Evolutionary conservation across 2,113 vertebrate species (phyloP), one percentile per base, ranked within the genome.

Genomic region (Syngnathoides biaculeatus): DNA sequence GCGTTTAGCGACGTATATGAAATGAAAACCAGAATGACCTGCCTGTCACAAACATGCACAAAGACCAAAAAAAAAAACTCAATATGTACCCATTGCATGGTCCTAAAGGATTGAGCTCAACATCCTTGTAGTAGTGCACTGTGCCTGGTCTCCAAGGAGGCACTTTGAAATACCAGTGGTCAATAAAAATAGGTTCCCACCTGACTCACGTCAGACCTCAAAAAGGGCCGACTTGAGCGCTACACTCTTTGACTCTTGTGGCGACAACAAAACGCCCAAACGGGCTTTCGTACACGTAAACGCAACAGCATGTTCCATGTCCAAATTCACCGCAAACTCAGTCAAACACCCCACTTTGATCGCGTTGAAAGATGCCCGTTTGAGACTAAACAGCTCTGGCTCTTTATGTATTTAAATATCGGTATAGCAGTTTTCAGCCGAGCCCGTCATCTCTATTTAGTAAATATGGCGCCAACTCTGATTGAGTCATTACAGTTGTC

Each of bases 191-290:
- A 38, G 47, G 64, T 69, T 45, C 69, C 61, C 67, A 67, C 71
- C 69, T 72, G 66, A 71, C 75, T 73, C 65, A 57, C 40, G 17
- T 47, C 48, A 77, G 73, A 86, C 71, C 40, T 26, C 27, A 64
- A 42, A 22, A 80, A 79, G 22, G 81, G 84, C 82, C 86, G 81
- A 85, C 78, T 73, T 79, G 50, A 79, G 83, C 12, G n/a, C 83
- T 42, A 68, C 69, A 81, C 74, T 74, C 20, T 35, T 60, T 12
- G 74, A 71, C 80, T 85, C 80, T 79, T 74, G 75, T 68, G 73
- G 77, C 50, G 69, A 77, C 69, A 64, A 85, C 57, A 78, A 69
- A 68, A 58, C 61, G 67, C 17, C 65, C 9, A 14, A 48, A 20
- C 4, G 17, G 45, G 45, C 45, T 2, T 17, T 4, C 14, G 19